Evolutionary conservation across 2,888 invertebrate genomes (phyloP), one percentile per base, ranked within the genome.

Genomic region (Caradrina kadenii): DNA sequence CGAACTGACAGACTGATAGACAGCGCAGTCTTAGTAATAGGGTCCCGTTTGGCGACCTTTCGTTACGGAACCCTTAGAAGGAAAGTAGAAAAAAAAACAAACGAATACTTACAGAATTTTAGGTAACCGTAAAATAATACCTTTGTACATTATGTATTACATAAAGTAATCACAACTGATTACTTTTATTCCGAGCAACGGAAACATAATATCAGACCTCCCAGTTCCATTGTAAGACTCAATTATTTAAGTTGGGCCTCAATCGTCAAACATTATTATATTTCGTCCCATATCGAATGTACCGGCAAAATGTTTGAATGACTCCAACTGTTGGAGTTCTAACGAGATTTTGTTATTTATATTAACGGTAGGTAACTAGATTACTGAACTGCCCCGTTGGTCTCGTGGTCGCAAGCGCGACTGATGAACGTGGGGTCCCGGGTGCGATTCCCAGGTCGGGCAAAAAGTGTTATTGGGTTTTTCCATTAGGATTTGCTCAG

Each of bases 261-360:
- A 19, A 69, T 73, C 21, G 19, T 73, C 55, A 53, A 75, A 68
- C 68, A 63, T 65, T 49, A 73, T 73, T 72, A 64, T 59, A 62
- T 56, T 39, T 62, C 48, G 21, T 60, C 55, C 48, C 62, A 22
- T 66, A 65, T 60, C 50, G 22, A 72, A 53, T 72, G 19, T 45
- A 50, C 35, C 11, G 39, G n/a, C 45, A 45, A 45, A 45, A 2
- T 63, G 59, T 26, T 68, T 53, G 49, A 45, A 22, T 61, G 53
- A 45, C 21, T 49, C 13, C 2, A 48, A 35, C 19, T 55, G n/a
- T 39, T 15, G 15, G 1, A 35, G 21, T 45, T 35, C 15, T 17
- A 52, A 56, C 8, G 17, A 69, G 21, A 48, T 66, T 58, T 31
- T 45, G 15, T 17, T 63, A 35, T 42, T 21, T 1, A 13, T n/a